Conservation (phyloP, 1,140 invertebrate species). For the Cotesia chilonis region DNA sequence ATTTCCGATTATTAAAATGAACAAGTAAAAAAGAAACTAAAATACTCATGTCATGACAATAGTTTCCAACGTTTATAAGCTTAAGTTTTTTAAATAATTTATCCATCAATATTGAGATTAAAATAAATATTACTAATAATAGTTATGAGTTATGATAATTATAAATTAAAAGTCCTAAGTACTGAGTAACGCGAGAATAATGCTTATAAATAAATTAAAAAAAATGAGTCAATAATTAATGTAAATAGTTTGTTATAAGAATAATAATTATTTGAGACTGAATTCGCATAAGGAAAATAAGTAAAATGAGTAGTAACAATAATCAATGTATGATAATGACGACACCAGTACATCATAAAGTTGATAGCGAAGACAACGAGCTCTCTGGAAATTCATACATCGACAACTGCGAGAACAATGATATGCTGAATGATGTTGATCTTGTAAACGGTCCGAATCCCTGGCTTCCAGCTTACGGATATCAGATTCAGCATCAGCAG, state of each 20-base stretch:
- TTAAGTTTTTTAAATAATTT: no score
- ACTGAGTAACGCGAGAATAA: no score
- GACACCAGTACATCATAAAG: conserved; percentile 11
- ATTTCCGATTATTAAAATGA: conserved; percentile 9
- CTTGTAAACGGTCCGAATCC: conserved; percentile 62
- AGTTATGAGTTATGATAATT: no score
- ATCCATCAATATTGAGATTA: no score
- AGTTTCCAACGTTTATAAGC: no score
- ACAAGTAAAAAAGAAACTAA: background rate
- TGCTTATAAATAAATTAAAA: no score
- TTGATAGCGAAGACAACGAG: conserved; percentile 10
- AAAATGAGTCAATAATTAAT: no score
- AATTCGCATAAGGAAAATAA: background rate
- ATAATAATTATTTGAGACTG: background rate
- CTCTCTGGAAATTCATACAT: background rate
- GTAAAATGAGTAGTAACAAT: conserved; percentile 9
- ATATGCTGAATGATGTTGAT: conserved; percentile 45
- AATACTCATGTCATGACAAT: background rate
- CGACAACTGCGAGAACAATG: conserved; percentile 11
- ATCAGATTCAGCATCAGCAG: conserved; percentile 61
- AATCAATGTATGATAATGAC: conserved; percentile 17
- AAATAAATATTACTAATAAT: no score
- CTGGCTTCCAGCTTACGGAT: conserved; percentile 65
- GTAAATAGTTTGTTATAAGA: no score
- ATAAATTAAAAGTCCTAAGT: no score